Percentiles rank a stretch among this genome's conserved stretches.
Evolutionary conservation across 2,888 invertebrate species (phyloP).

Genomic region (Adineta ricciae): DNA sequence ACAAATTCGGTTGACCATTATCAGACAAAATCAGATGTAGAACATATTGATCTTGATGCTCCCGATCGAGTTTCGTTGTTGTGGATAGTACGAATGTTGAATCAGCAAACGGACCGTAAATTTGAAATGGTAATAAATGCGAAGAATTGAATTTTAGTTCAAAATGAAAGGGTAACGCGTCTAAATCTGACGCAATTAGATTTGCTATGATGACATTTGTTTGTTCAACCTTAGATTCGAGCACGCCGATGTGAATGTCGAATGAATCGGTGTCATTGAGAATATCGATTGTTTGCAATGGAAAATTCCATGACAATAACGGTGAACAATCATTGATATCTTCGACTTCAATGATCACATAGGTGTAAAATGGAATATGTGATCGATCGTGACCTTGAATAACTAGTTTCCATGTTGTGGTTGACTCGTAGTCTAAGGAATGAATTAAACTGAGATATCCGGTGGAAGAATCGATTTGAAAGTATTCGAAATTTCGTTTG

Average conservation of each 20-base stretch:
- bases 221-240: not conserved
- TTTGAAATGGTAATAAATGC: not conserved
- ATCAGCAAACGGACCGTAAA: slow-evolving; percentile 17
- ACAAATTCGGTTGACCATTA: slow-evolving; percentile 13
- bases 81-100: slow-evolving; percentile 16
- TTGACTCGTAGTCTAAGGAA: not conserved
- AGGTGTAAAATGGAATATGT: not conserved
- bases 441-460: not conserved
- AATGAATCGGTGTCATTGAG: not conserved
- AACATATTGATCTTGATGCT: not conserved
- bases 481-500: not conserved
- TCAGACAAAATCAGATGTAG: not conserved
- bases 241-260: not conserved
- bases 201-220: not conserved
- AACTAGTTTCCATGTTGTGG: not conserved
- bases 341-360: slow-evolving; percentile 17
- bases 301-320: not conserved
- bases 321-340: not conserved
- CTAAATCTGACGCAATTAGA: not conserved
- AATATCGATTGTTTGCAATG: not conserved
- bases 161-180: not conserved
- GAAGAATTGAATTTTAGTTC: not conserved
- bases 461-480: not conserved
- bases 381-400: not conserved
- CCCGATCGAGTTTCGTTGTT: not conserved